Base-by-base conservation (phyloP, 1,140 invertebrate genomes). In the Conopomorpha cramerella region DNA sequence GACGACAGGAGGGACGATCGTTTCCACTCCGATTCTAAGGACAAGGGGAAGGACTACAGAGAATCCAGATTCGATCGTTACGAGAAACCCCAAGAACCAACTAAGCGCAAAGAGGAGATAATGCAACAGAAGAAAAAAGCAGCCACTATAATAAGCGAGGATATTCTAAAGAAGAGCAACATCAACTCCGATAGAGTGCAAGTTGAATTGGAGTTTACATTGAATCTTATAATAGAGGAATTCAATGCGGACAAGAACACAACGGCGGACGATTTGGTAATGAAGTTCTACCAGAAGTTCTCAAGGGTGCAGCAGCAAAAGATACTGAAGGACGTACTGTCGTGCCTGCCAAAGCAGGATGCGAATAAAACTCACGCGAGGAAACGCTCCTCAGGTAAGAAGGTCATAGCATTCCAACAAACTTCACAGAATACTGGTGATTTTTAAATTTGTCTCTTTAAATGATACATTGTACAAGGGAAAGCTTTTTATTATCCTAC, bases 231-330 rank as follows among this genome's bases (percentile, higher is more conserved):
- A 14, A 38, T 74, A 3, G 33, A 38, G 6, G 49, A 63, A 8
- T 61, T 68, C 54, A 72, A 61, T 34, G 60, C 54, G 3, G 32
- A 49, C 11, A 35, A 47, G 23, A 63, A 71, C 14, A 49, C 63
- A 0, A 63, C 70, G 3, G 66, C 52, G 28, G 68, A 67, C 32
- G 70, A 74, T 23, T 46, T 64, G 11, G 43, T 66, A 1, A 46
- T 67, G 6, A 66, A 62, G 30, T 74, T 61, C 38, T 63, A 64
- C 38, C 43, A 55, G 10, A 61, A 41, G 29, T 49, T 60, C 13
- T 46, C 38, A 12, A 12, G 11, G 1, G 50, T 46, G 15, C 55
- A 57, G 2, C 50, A 68, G 39, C 44, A 54, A 35, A 56, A 51
- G 25, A 59, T 74, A 23, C 56, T 66, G 27, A 41, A 56, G 14